phyloP scores from a whole-genome alignment of 92 coral and sea anemone species.

The Parazoanthus darwini region DNA sequence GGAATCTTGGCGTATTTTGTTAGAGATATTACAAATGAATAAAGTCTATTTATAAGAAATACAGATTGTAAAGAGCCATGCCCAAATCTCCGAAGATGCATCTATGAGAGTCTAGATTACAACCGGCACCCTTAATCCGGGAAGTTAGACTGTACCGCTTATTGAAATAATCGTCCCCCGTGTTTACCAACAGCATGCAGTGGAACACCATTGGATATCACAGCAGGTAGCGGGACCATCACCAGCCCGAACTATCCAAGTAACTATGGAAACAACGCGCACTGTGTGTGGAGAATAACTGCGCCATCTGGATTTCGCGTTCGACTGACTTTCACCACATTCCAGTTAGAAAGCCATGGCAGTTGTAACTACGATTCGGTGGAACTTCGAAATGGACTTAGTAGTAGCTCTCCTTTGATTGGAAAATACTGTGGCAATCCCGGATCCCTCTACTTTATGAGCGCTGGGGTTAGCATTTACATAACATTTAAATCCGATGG shows the following conservation, averaged over 20 bases:
- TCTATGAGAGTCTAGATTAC: background rate
- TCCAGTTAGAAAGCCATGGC: background rate
- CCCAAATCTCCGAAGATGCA: background rate
- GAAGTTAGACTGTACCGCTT: background rate
- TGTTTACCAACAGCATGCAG: background rate
- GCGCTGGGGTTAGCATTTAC: background rate
- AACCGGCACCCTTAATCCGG: too few relatives aligned
- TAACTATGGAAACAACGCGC: background rate
- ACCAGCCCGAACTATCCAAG: background rate
- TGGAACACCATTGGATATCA: background rate
- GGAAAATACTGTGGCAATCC: background rate
- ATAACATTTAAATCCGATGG: background rate
- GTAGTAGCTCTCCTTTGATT: background rate
- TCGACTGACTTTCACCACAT: background rate
- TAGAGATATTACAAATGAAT: too few relatives aligned
- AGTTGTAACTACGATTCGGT: background rate
- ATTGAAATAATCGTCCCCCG: background rate
- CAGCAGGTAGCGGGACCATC: background rate
- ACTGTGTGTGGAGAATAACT: background rate
- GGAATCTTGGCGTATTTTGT: too few relatives aligned
- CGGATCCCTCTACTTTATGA: background rate
- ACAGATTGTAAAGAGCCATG: too few relatives aligned
- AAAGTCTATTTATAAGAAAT: too few relatives aligned
- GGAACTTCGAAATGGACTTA: background rate
- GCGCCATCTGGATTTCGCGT: background rate